Base-by-base conservation (phyloP, 2,888 invertebrate genomes). In the Leptura quadrifasciata region DNA sequence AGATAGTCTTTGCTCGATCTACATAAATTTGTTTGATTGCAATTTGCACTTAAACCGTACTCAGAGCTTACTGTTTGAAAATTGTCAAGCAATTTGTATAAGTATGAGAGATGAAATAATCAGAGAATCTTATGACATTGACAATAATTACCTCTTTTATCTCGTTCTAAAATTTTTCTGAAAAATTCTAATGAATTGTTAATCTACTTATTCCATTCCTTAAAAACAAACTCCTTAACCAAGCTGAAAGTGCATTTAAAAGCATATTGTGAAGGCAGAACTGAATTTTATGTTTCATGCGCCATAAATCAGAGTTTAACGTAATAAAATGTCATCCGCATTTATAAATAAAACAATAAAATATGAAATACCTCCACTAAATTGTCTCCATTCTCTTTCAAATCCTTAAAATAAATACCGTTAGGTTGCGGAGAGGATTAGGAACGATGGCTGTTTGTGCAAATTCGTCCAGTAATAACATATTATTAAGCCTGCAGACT, bases 401-500 rank as follows among this genome's bases (percentile, higher is more conserved):
- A 71, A 71, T 61, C 71, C 71, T 61, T 27, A 31, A 27, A 61
- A 63, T 63, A 71, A 71, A 71, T 27, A 61, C 47, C 17, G 35
- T n/a, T 47, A 67, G 67, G 24, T 31, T 18, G 57, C 2, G 60
- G 17, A 52, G 74, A 47, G 47, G 68, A 47, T 61, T 47, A 64
- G 64, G 15, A 27, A 54, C 70, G 64, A 57, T 52, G 71, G 60
- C 75, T 69, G 72, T 79, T 80, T 76, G 69, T 78, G 78, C 80
- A 79, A 79, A 81, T 80, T 77, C 77, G 76, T 63, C 76, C 74
- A 75, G 76, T 73, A 79, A 79, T 82, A 83, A 80, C 79, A 78
- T 72, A 77, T 75, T 72, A 79, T 80, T 82, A 82, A 81, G 78
- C 80, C 73, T 15, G 72, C 70, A 74, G 78, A 81, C 82, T 82